Evolutionary conservation across 2,797 vertebrate genomes (phyloP).

Genomic region (Neoniphon sammara): DNA sequence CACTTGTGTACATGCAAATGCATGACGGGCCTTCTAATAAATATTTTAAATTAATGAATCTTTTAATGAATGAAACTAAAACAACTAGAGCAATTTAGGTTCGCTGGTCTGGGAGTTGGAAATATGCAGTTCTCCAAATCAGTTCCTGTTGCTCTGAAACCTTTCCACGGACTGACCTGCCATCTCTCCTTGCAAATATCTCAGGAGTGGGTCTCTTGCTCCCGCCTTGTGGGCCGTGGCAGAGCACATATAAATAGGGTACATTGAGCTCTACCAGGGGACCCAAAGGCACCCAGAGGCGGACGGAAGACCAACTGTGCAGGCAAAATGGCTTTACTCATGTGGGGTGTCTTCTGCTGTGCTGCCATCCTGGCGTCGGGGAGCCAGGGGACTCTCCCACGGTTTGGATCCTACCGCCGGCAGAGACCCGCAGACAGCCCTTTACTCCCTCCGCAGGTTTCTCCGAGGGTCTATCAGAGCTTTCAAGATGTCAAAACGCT

Average conservation of each 20-base stretch:
- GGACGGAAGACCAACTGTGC: not conserved
- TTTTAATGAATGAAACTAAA: no score
- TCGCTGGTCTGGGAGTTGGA: no score
- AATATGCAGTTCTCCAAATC: no score
- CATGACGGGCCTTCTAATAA: no score
- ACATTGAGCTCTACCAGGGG: not conserved
- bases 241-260: constrained; percentile 55
- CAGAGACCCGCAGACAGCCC: constrained; percentile 48
- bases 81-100: no score
- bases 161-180: not conserved
- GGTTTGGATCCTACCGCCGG: constrained; percentile 55
- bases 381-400: constrained; percentile 62
- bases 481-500: constrained; percentile 32
- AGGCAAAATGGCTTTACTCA: constrained; percentile 66
- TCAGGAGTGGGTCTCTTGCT: constrained; percentile 51
- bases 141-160: no score
- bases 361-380: constrained; percentile 57
- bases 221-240: constrained; percentile 45
- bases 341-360: constrained; percentile 53
- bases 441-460: constrained; percentile 12
- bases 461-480: constrained; percentile 18
- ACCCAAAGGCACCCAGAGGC: not conserved
- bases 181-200: not conserved
- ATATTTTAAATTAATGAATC: no score
- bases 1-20: no score